phyloP scores from a whole-genome alignment of 2,797 vertebrate species.

The Dipus sagitta region DNA sequence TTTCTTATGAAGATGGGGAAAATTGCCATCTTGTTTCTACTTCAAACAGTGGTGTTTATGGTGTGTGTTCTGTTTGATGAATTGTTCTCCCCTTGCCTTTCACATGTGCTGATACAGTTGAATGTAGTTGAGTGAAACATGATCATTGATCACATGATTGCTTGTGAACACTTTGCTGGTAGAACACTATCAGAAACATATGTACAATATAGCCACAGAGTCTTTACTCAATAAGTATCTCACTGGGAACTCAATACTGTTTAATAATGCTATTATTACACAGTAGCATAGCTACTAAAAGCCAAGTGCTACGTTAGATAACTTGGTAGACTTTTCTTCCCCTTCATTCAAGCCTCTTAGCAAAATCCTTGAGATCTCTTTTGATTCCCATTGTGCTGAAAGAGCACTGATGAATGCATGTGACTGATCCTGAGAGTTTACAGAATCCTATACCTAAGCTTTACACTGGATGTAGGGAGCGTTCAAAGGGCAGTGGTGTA shows the following conservation, averaged over 20 bases:
- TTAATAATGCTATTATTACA: neutral
- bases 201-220: neutral
- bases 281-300: neutral
- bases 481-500: fast-evolving
- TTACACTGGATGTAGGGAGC: neutral
- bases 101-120: neutral
- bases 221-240: constrained; percentile 36
- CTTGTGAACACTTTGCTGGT: neutral
- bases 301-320: neutral
- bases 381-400: constrained; percentile 11
- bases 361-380: neutral
- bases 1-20: neutral
- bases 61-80: neutral
- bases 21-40: neutral
- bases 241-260: neutral
- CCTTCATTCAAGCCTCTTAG: neutral
- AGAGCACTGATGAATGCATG: neutral
- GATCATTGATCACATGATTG: neutral
- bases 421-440: neutral
- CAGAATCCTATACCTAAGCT: neutral
- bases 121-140: neutral
- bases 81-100: neutral
- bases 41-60: neutral
- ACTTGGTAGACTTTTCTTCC: neutral
- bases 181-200: neutral